Percentiles rank a stretch among this genome's conserved stretches.
These are phyloP conservation scores for Pollenia angustigena DNA, from an alignment of 2,888 invertebrate genomes.

Conservation along the genomic window DNA sequence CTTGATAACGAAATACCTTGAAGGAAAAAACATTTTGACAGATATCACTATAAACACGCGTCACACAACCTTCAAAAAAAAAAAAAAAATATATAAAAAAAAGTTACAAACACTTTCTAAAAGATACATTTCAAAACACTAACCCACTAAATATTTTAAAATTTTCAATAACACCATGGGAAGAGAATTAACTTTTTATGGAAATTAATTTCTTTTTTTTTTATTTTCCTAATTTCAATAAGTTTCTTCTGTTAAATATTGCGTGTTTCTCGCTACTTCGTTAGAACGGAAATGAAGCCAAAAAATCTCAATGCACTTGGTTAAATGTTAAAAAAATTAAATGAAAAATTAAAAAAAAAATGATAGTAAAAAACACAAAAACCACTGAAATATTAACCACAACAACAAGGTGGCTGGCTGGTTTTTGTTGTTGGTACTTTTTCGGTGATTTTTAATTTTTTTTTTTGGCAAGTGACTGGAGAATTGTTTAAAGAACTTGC, in stretches of 20 bases:
- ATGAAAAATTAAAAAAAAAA: slow-evolving; percentile 68
- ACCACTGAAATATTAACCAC: slow-evolving; percentile 40
- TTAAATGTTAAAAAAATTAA: slow-evolving; percentile 73
- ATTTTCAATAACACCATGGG: slow-evolving; percentile 81
- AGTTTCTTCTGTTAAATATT: slow-evolving; percentile 65
- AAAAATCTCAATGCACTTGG: slow-evolving; percentile 68
- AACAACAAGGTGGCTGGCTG: slow-evolving; percentile 32
- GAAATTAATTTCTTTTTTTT: background rate
- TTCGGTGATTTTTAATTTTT: slow-evolving; percentile 27
- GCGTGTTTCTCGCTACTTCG: slow-evolving; percentile 78
- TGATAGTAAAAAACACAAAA: slow-evolving; percentile 24
- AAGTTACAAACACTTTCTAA: slow-evolving; percentile 18
- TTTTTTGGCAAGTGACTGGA: slow-evolving; percentile 46
- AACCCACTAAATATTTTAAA: slow-evolving; percentile 81
- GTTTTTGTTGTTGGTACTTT: slow-evolving; percentile 19
- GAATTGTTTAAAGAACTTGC: slow-evolving; percentile 42
- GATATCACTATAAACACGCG: slow-evolving; percentile 78
- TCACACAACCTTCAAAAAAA: slow-evolving; percentile 77
- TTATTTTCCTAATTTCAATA: background rate
- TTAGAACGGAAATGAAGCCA: slow-evolving; percentile 81
- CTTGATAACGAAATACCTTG: slow-evolving; percentile 78
- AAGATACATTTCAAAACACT: slow-evolving; percentile 72
- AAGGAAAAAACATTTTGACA: slow-evolving; percentile 78
- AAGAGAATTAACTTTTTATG: background rate
- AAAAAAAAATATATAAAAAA: background rate